Base-by-base conservation (phyloP, 2,888 invertebrate species). In the Agrypnus murinus region DNA sequence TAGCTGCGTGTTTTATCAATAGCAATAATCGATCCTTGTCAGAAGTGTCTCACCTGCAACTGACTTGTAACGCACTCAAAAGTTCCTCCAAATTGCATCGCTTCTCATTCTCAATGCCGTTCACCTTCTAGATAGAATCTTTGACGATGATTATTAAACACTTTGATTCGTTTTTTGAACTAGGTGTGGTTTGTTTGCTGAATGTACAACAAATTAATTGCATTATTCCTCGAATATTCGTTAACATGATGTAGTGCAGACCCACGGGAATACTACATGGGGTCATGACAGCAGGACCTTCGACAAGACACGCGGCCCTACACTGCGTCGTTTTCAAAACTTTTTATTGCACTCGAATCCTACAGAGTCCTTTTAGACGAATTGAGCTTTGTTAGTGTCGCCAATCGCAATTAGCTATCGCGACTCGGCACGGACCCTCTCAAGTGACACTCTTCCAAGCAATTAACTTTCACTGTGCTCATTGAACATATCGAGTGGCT, bases 401-500 rank as follows among this genome's bases (percentile, higher is more conserved):
- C 82, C 77, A 79, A 80, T 80, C 75, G 78, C 80, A 81, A 83
- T 82, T 82, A 81, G 80, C 78, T 73, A 74, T 74, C 75, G 77
- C 78, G 76, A 75, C 77, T 73, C 78, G 83, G 81, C 84, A 84
- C 83, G 84, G 80, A 81, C 81, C 76, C 79, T 78, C 80, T 84
- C 81, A 80, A 84, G 84, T 82, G 84, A 81, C 82, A 82, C 84
- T 83, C 81, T 83, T 83, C 81, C 81, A 74, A 81, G 78, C 81
- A 81, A 82, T 82, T 82, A 80, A 81, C 81, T 80, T 78, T 74
- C 75, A 74, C 55, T 71, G 72, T 77, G 77, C 78, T 77, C 76
- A 12, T 36, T 69, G 38, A 10, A 68, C 46, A 57, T 67, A 67
- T 46, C 63, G 31, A 55, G 40, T 36, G 55, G 55, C 19, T 55